A percentile compares a stretch with the other conserved stretches of the same genome.
phyloP scores from a whole-genome alignment of 2,797 vertebrate species.

The Melanotaenia boesemani region DNA sequence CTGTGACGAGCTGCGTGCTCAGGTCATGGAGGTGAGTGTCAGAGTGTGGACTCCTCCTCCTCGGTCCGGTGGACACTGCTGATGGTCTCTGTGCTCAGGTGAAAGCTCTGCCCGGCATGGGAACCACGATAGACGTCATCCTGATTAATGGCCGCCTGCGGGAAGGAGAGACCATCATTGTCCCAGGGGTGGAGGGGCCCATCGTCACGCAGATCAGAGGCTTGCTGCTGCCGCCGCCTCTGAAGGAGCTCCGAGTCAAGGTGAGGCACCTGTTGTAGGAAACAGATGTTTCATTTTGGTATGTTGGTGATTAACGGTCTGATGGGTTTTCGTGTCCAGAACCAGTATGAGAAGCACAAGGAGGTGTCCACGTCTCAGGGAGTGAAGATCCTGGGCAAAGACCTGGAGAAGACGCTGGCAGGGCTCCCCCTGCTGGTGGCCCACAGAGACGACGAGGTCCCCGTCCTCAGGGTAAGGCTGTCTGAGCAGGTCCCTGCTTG shows the following conservation, averaged over 20 bases:
- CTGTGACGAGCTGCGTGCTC: slow-evolving; percentile 94
- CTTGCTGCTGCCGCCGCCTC: slow-evolving; percentile 93
- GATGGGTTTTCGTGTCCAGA: slow-evolving; percentile 67
- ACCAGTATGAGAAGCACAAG: slow-evolving; percentile 97
- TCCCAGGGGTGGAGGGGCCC: slow-evolving; percentile 96
- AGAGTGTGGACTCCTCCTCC: background rate
- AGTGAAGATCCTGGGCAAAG: slow-evolving; percentile 97
- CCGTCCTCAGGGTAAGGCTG: slow-evolving; percentile 89
- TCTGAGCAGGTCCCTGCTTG: background rate
- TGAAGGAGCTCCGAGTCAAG: slow-evolving; percentile 97
- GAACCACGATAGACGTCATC: slow-evolving; percentile 98
- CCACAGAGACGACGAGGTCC: slow-evolving; percentile 92
- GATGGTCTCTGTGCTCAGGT: slow-evolving; percentile 80
- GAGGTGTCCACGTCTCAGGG: slow-evolving; percentile 94
- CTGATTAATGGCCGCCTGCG: slow-evolving; percentile 92
- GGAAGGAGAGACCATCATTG: slow-evolving; percentile 96
- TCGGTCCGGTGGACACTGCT: background rate
- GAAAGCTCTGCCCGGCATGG: slow-evolving; percentile 97
- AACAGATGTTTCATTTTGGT: too few species aligned
- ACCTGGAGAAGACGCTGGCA: slow-evolving; percentile 95
- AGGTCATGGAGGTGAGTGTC: slow-evolving; percentile 93
- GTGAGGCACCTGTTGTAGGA: slow-evolving; percentile 65
- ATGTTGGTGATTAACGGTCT: too few species aligned
- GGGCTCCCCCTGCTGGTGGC: slow-evolving; percentile 95
- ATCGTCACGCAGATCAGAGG: slow-evolving; percentile 98